Evolutionary conservation across 2,113 vertebrate genomes (phyloP).

Genomic region (Gadus macrocephalus): DNA sequence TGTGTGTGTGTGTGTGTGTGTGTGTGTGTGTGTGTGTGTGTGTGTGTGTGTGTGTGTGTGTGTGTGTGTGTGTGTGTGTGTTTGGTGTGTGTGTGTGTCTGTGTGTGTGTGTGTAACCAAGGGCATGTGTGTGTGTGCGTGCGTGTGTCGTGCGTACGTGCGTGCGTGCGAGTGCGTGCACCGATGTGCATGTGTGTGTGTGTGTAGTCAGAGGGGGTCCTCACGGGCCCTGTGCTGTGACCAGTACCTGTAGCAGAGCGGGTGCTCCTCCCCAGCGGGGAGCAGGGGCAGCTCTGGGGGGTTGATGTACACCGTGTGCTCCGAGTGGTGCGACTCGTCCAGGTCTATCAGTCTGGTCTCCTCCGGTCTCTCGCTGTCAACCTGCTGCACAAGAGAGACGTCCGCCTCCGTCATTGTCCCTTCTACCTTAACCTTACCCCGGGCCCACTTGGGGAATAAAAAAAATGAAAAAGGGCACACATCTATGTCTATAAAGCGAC

Average conservation of each 20-base stretch:
- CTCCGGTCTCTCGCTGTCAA: slow-evolving; percentile 84
- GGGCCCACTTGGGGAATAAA: neutral
- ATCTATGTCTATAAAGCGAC: too few species aligned
- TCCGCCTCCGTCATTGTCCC: slow-evolving; percentile 17
- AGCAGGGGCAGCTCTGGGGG: slow-evolving; percentile 92
- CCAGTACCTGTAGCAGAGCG: slow-evolving; percentile 87
- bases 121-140: too few species aligned
- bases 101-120: too few species aligned
- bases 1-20: too few species aligned
- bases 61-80: too few species aligned
- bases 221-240: neutral
- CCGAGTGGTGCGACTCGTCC: slow-evolving; percentile 93
- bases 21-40: too few species aligned
- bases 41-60: too few species aligned
- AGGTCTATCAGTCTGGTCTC: slow-evolving; percentile 90
- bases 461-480: neutral
- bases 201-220: neutral
- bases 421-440: neutral
- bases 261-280: slow-evolving; percentile 88
- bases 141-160: too few species aligned
- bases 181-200: neutral
- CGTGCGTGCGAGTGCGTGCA: too few species aligned
- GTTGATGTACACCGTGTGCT: slow-evolving; percentile 96
- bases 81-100: too few species aligned
- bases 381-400: slow-evolving; percentile 68